A percentile compares a stretch with the other conserved stretches of the same genome.
Evolutionary conservation across 1,140 invertebrate genomes (phyloP).

Genomic region (Olivierus martensii): DNA sequence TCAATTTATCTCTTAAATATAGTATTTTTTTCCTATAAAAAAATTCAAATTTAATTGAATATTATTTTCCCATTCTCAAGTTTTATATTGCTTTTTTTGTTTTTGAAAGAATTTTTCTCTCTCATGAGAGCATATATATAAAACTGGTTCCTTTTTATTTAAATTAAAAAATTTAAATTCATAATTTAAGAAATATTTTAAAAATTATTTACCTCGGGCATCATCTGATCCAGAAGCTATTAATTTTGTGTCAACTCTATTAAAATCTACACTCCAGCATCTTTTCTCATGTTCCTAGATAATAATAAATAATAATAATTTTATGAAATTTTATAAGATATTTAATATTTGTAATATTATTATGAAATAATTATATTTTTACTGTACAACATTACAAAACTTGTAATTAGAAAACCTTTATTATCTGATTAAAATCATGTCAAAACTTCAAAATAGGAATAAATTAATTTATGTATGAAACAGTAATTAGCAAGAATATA

Average conservation of each 20-base stretch:
- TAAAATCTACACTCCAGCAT: conserved; percentile 95
- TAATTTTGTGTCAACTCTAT: conserved; percentile 74
- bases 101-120: neutral
- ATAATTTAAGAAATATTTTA: too few relatives aligned
- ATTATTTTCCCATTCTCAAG: too few relatives aligned
- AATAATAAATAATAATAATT: conserved; percentile 19
- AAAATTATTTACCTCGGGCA: conserved; percentile 44
- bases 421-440: too few relatives aligned
- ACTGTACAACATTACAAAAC: neutral
- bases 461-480: too few relatives aligned
- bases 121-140: neutral
- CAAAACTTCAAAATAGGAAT: too few relatives aligned
- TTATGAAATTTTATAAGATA: too few relatives aligned
- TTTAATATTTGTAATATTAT: too few relatives aligned
- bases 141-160: neutral
- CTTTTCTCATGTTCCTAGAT: conserved; percentile 89
- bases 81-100: neutral
- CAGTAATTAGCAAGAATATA: too few relatives aligned
- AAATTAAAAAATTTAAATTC: neutral
- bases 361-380: neutral
- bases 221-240: conserved; percentile 92
- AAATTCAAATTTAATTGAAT: too few relatives aligned
- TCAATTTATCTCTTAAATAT: too few relatives aligned
- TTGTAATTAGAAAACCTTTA: too few relatives aligned
- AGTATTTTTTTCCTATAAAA: too few relatives aligned